Evolutionary conservation across 2,888 invertebrate species (phyloP).

Genomic region (Pollenia griseotomentosa): DNA sequence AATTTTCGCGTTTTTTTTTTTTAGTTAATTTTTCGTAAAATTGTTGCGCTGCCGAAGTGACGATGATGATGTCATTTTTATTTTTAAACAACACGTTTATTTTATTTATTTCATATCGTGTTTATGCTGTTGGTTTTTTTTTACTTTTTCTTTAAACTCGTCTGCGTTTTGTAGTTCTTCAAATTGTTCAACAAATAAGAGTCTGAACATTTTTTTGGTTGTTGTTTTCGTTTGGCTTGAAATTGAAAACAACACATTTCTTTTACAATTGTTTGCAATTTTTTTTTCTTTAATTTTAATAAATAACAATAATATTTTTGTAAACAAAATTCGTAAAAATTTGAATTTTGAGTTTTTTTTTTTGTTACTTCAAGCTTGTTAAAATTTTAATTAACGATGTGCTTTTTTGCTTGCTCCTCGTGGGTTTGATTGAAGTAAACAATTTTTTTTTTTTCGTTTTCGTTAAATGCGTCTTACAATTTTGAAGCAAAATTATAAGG

Average conservation of each 20-base stretch:
- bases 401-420: background rate
- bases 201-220: constrained; percentile 1
- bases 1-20: too few relatives aligned
- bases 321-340: background rate
- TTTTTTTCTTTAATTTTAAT: background rate
- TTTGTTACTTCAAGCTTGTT: background rate
- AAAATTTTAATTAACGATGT: background rate
- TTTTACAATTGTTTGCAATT: background rate
- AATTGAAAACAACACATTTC: background rate
- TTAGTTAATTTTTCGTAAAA: too few relatives aligned
- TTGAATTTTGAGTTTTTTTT: background rate
- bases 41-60: background rate
- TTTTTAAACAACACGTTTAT: constrained; percentile 22
- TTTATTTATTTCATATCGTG: constrained; percentile 7
- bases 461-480: background rate
- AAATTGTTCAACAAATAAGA: background rate
- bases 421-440: background rate
- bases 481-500: too few relatives aligned
- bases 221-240: background rate
- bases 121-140: background rate
- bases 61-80: constrained; percentile 58
- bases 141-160: background rate
- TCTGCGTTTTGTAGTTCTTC: constrained; percentile 4
- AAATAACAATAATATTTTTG: background rate
- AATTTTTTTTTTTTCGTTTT: background rate